Evolutionary conservation across 2,888 invertebrate genomes (phyloP), one percentile per base, ranked within the genome.

Genomic region (Lampropteryx suffumata): DNA sequence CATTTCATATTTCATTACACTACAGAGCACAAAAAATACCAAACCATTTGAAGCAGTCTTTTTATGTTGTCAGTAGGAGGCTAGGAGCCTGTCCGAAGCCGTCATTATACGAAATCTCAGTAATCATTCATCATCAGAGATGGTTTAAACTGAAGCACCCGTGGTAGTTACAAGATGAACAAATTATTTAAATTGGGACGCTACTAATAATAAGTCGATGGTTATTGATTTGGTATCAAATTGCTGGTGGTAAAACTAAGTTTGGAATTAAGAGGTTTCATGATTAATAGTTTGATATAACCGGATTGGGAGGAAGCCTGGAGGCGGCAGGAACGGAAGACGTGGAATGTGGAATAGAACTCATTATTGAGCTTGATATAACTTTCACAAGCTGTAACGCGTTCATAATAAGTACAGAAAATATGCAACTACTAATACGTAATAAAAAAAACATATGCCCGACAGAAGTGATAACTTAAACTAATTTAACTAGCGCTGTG

Each of bases 111-210:
- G 64, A 82, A 87, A 87, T 84, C 83, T 81, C 73, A 71, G 85
- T 83, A 89, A 90, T 89, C 87, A 89, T 84, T 87, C 80, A 86
- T 85, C 87, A 88, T 90, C 84, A 85, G 74, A 72, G 65, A 73
- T 37, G 71, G 80, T 82, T 82, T 82, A 41, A 47, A 75, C 76
- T 73, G 67, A 64, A 62, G 77, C 82, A 81, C 67, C 82, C 69
- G 77, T 76, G 69, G 82, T 80, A 82, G 79, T 80, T 73, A 62
- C 56, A 64, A 57, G 61, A 69, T 60, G 69, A 73, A 72, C 65
- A 67, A 64, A 59, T 59, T 43, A 64, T 67, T 66, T 64, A 65
- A 69, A 69, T 67, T 71, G 61, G 65, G 61, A 68, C 70, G 67
- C 62, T 51, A 69, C 64, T 72, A 73, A 76, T 75, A 73, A 71